Percentiles rank a stretch among this genome's conserved stretches.
Conservation (phyloP, 1,140 invertebrate species). For the Calliopsis andreniformis region DNA sequence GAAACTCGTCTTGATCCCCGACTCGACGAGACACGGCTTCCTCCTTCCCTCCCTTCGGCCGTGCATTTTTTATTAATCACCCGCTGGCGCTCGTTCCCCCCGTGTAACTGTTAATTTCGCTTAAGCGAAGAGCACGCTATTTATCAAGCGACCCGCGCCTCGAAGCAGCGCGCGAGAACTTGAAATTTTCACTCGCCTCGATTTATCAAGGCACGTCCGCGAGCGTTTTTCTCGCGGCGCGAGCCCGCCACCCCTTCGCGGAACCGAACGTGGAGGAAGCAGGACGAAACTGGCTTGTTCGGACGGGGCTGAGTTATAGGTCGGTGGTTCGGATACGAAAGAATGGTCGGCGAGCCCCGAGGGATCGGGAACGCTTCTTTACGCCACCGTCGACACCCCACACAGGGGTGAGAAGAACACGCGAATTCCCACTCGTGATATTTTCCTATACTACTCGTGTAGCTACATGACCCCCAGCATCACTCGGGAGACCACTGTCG, state of each 20-base stretch:
- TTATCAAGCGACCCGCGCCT: slow-evolving; percentile 14
- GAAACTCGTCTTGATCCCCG: background rate
- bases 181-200: slow-evolving; percentile 30
- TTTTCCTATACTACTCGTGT: slow-evolving; percentile 54
- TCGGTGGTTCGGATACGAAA: slow-evolving; percentile 45
- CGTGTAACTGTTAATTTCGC: slow-evolving; percentile 37
- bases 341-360: slow-evolving; percentile 28
- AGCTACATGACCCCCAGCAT: slow-evolving; percentile 12
- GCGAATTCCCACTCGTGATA: slow-evolving; percentile 58
- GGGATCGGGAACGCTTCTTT: slow-evolving; percentile 53
- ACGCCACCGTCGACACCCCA: slow-evolving; percentile 38
- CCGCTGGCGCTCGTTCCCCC: background rate
- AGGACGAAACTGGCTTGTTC: slow-evolving; percentile 35
- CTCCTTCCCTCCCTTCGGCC: background rate
- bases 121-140: slow-evolving; percentile 6
- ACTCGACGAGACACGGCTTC: background rate
- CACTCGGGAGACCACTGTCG: slow-evolving; percentile 15
- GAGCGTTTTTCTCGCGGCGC: background rate
- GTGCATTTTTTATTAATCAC: slow-evolving; percentile 11
- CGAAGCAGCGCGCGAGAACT: background rate
- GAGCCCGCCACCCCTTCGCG: too few species aligned
- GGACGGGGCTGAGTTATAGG: slow-evolving; percentile 49
- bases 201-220: slow-evolving; percentile 39
- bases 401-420: slow-evolving; percentile 34
- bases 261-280: background rate